These are phyloP conservation scores for Diachasmimorpha longicaudata DNA, from an alignment of 1,140 invertebrate species.

Conservation along the genomic window DNA sequence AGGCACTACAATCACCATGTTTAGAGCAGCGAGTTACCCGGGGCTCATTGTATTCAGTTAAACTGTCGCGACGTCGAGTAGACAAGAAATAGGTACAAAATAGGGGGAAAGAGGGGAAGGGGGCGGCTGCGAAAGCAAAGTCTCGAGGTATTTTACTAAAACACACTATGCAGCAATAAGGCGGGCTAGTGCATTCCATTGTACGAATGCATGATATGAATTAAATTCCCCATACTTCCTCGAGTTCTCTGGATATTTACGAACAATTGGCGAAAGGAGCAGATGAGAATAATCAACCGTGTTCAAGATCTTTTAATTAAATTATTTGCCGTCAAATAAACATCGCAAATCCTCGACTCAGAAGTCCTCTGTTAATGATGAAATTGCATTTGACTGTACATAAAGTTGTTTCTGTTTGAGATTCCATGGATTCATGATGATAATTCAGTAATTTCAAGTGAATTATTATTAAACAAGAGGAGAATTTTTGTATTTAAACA, in stretches of 20 bases:
- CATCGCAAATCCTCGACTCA: too few species aligned
- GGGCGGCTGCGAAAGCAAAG: not conserved
- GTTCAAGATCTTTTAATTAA: too few species aligned
- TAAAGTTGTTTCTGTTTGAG: too few species aligned
- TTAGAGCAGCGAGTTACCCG: not conserved
- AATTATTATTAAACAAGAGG: too few species aligned
- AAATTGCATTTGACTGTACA: too few species aligned
- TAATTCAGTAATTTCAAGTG: too few species aligned
- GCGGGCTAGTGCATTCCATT: not conserved
- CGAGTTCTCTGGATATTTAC: not conserved
- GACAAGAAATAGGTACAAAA: not conserved
- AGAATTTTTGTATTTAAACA: too few species aligned
- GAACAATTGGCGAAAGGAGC: not conserved
- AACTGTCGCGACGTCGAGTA: not conserved
- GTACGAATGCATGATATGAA: not conserved
- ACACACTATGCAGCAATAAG: not conserved
- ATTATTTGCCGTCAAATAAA: too few species aligned
- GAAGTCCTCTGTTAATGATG: too few species aligned
- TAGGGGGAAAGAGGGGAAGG: too few species aligned
- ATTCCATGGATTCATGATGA: too few species aligned
- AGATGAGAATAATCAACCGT: not conserved
- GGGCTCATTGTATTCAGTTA: not conserved
- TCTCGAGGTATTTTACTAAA: not conserved
- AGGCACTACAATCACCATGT: not conserved
- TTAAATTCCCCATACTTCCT: not conserved